Conservation (phyloP, 1,140 invertebrate genomes). For the Alviniconcha marisindica region DNA sequence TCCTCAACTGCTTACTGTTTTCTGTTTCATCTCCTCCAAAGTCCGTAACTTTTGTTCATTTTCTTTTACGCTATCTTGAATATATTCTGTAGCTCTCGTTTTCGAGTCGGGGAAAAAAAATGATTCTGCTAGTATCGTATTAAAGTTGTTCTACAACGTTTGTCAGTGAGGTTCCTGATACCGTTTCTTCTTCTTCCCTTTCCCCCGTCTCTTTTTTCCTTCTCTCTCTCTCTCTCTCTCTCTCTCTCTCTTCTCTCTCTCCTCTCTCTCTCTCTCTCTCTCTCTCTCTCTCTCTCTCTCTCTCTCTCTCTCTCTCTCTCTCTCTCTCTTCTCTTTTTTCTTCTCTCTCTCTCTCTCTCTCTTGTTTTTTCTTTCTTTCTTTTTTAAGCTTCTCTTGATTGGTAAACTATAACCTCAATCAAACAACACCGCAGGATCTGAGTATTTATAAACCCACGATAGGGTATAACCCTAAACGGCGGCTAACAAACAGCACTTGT, state of each 20-base stretch:
- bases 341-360: background rate
- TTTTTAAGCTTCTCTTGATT: background rate
- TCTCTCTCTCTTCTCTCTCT: background rate
- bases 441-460: background rate
- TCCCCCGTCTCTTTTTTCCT: background rate
- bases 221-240: background rate
- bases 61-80: too few relatives aligned
- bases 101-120: too few relatives aligned
- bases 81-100: too few relatives aligned
- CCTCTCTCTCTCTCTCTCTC: background rate
- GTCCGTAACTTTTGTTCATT: too few relatives aligned
- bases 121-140: too few relatives aligned
- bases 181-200: too few relatives aligned
- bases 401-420: background rate
- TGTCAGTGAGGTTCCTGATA: too few relatives aligned
- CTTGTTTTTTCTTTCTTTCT: background rate
- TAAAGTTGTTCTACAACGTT: too few relatives aligned
- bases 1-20: too few relatives aligned
- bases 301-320: background rate
- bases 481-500: background rate
- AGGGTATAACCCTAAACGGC: background rate
- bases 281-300: background rate
- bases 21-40: too few relatives aligned
- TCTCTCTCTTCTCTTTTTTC: too few relatives aligned
- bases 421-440: background rate